Evolutionary conservation across 2,888 invertebrate species (phyloP).

Genomic region (Ernsta delagoae): DNA sequence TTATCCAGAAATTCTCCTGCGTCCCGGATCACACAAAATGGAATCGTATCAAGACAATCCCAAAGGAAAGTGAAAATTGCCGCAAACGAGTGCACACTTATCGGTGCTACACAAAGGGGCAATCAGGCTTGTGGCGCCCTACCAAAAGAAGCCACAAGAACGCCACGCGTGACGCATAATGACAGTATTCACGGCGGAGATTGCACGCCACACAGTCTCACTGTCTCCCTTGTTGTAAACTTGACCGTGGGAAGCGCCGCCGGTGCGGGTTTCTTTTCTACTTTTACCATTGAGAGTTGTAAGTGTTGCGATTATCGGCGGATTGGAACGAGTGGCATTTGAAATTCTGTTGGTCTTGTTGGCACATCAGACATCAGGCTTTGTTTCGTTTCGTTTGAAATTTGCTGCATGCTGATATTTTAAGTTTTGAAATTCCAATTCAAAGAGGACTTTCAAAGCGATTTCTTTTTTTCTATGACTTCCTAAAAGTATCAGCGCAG

Average conservation of each 20-base stretch:
- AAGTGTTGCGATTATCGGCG: constrained; percentile 40
- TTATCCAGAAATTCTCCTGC: no score
- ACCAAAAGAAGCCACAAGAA: constrained; percentile 2
- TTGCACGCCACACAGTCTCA: constrained; percentile 16
- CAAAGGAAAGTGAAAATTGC: constrained; percentile 12
- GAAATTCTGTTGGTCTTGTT: constrained; percentile 3
- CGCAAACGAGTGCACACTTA: constrained; percentile 6
- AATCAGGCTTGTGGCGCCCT: constrained; percentile 3
- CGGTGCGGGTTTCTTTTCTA: constrained; percentile 57
- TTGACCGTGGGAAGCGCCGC: constrained; percentile 68
- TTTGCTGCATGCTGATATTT: no score
- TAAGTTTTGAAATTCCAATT: no score
- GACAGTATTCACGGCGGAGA: constrained; percentile 23
- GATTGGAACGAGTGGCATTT: neutral
- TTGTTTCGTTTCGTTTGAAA: no score
- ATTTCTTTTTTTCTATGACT: no score
- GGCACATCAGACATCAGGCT: neutral
- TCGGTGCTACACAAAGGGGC: constrained; percentile 26
- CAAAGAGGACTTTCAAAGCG: no score
- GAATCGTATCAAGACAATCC: neutral
- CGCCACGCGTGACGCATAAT: constrained; percentile 17
- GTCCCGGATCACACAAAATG: neutral
- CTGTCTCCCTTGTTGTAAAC: constrained; percentile 53
- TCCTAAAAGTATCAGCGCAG: no score
- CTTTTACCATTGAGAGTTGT: constrained; percentile 54